Evolutionary conservation across 2,888 invertebrate genomes (phyloP).

Genomic region (Melieria picta): DNA sequence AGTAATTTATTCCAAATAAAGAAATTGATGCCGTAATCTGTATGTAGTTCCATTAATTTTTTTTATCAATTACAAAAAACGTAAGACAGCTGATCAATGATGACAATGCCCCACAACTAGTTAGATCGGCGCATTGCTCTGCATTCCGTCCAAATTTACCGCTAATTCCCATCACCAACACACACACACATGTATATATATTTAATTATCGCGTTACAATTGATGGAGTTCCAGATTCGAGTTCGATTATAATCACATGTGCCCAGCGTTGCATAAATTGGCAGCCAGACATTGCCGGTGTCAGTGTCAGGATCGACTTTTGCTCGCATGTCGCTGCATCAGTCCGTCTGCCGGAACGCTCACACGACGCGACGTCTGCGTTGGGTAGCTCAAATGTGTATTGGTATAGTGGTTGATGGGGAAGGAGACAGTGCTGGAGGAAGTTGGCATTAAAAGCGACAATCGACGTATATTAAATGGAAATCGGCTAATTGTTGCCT

Average conservation of each 20-base stretch:
- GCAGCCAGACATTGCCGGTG: constrained; percentile 47
- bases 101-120: no score
- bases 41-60: no score
- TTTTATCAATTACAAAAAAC: no score
- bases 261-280: constrained; percentile 47
- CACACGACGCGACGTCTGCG: neutral
- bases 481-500: no score
- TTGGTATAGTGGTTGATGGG: neutral
- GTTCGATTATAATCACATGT: constrained; percentile 48
- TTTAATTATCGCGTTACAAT: constrained; percentile 34
- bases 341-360: neutral
- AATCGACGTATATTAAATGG: no score
- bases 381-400: neutral
- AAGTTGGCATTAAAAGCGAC: no score
- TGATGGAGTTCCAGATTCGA: constrained; percentile 48
- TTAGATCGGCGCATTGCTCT: no score
- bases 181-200: neutral
- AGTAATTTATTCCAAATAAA: no score
- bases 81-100: no score
- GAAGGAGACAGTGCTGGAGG: neutral
- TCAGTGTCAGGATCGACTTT: constrained; percentile 61
- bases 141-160: no score
- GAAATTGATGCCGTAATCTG: no score
- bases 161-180: neutral
- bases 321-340: neutral